phyloP scores from a whole-genome alignment of 92 coral and sea anemone genomes.

The Nematostella vectensis region DNA sequence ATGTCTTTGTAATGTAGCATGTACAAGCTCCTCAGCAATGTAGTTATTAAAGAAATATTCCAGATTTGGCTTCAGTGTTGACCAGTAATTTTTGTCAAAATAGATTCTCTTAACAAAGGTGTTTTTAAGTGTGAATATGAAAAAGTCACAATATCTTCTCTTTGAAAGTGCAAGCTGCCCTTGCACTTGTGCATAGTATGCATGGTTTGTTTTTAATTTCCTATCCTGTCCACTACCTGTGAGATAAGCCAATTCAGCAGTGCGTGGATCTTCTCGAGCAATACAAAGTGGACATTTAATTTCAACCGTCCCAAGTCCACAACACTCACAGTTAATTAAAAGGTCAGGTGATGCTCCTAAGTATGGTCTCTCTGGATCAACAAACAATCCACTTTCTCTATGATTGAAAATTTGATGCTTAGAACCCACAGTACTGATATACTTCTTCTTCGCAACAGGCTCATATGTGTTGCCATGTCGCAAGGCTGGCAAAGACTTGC shows the following conservation, averaged over 20 bases:
- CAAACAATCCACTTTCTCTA: conserved; percentile 40
- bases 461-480: conserved; percentile 20
- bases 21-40: neutral
- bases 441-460: conserved; percentile 15
- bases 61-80: conserved; percentile 5
- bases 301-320: conserved; percentile 33
- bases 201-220: conserved; percentile 23
- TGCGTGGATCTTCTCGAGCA: conserved; percentile 23
- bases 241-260: conserved; percentile 20
- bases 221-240: conserved; percentile 7
- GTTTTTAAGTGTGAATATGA: conserved; percentile 30
- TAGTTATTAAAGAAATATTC: neutral
- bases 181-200: conserved; percentile 31
- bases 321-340: conserved; percentile 33
- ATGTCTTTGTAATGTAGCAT: no score
- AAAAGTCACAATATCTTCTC: conserved; percentile 24
- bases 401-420: conserved; percentile 26
- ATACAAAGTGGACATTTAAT: conserved; percentile 33
- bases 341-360: conserved; percentile 48
- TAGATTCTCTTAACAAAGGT: conserved; percentile 20
- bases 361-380: conserved; percentile 25
- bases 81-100: conserved; percentile 29
- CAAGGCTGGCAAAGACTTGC: conserved; percentile 24
- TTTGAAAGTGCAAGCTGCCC: conserved; percentile 31
- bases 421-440: no score